phyloP scores from a whole-genome alignment of 2,113 vertebrate genomes.

The Ciconia boyciana region DNA sequence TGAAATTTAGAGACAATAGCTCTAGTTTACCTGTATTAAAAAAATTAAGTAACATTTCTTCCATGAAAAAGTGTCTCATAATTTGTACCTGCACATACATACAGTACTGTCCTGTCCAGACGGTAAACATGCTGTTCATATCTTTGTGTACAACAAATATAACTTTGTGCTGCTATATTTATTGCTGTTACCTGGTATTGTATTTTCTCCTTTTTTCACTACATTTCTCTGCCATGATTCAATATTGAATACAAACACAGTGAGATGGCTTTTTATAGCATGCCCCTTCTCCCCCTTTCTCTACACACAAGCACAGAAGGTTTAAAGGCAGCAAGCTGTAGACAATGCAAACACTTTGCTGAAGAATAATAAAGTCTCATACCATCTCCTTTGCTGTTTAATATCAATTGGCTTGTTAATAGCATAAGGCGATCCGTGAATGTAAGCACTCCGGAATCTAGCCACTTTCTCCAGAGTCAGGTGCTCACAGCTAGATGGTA shows the following conservation, averaged over 20 bases:
- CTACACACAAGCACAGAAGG: neutral
- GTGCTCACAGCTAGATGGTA: slow-evolving; percentile 85
- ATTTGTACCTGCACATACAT: neutral
- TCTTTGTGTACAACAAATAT: neutral
- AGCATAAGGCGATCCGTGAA: slow-evolving; percentile 86
- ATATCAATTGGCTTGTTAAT: slow-evolving; percentile 96
- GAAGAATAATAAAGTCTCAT: slow-evolving; percentile 70
- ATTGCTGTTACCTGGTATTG: neutral
- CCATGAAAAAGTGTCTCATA: neutral
- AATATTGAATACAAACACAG: neutral
- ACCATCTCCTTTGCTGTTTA: slow-evolving; percentile 89
- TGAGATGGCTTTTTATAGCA: neutral
- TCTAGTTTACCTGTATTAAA: neutral
- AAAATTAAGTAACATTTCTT: neutral
- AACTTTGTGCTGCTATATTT: neutral
- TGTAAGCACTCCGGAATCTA: slow-evolving; percentile 82
- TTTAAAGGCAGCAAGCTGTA: slow-evolving; percentile 9
- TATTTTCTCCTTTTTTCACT: neutral
- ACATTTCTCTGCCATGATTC: neutral
- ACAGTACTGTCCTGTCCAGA: neutral
- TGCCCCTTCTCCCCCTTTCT: neutral
- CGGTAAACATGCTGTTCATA: neutral
- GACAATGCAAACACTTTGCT: neutral
- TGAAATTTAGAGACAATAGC: neutral
- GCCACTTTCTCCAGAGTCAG: slow-evolving; percentile 84